A percentile compares a stretch with the other conserved stretches of the same genome.
These are phyloP conservation scores for Drosophila guanche DNA, from an alignment of 1,140 invertebrate species.

Conservation along the genomic window DNA sequence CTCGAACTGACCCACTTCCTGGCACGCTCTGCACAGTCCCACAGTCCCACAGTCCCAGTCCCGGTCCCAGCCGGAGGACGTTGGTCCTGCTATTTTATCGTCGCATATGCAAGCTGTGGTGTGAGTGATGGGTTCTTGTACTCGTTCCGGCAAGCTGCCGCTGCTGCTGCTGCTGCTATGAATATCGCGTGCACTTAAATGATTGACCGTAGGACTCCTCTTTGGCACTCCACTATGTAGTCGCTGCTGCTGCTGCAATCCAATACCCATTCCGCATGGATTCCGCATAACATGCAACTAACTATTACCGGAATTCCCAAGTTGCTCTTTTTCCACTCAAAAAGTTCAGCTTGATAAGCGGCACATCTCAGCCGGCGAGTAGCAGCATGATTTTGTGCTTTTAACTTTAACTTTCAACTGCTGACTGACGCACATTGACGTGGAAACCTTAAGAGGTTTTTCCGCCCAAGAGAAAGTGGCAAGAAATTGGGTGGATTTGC, in stretches of 20 bases:
- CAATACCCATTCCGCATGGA: background rate
- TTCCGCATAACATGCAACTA: constrained; percentile 54
- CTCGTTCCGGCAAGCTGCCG: constrained; percentile 11
- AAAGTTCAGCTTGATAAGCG: constrained; percentile 45
- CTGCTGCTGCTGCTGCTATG: constrained; percentile 5
- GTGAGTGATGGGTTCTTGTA: constrained; percentile 50
- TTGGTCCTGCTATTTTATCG: constrained; percentile 60
- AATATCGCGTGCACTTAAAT: constrained; percentile 81
- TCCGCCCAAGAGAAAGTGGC: background rate
- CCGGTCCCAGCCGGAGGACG: too few relatives aligned
- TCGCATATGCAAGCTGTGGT: constrained; percentile 53
- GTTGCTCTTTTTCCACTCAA: constrained; percentile 26
- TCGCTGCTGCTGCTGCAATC: constrained; percentile 35
- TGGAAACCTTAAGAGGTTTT: background rate
- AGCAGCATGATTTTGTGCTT: background rate
- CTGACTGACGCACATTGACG: constrained; percentile 28
- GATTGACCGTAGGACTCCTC: constrained; percentile 64
- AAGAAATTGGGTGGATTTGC: background rate
- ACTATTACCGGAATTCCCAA: constrained; percentile 46
- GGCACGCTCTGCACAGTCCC: constrained; percentile 50
- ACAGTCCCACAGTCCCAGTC: too few relatives aligned
- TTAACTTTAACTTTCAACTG: background rate
- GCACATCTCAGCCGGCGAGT: constrained; percentile 10
- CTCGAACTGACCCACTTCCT: constrained; percentile 65
- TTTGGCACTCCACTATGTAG: constrained; percentile 48